Evolutionary conservation across 2,797 vertebrate genomes (phyloP).

Genomic region (Phrynocephalus guinanensis): DNA sequence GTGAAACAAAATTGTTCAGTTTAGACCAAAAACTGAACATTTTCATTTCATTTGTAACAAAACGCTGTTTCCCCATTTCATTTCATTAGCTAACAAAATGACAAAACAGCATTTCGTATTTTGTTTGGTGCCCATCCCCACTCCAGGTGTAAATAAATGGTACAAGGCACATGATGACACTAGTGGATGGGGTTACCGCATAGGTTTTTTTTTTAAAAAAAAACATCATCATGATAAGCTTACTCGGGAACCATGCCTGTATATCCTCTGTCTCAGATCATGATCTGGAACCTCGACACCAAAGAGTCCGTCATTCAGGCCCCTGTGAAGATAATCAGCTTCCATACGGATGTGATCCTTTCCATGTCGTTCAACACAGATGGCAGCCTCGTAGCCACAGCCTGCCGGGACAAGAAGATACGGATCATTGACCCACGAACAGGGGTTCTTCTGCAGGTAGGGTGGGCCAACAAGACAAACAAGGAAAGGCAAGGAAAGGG

Average conservation of each 20-base stretch:
- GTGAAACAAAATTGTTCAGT: too few relatives aligned
- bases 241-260: conserved; percentile 31
- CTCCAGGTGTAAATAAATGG: not conserved
- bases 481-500: not conserved
- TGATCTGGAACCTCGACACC: conserved; percentile 93
- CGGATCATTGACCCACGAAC: conserved; percentile 85
- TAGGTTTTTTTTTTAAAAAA: not conserved
- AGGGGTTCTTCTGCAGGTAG: conserved; percentile 84
- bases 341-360: conserved; percentile 88
- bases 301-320: conserved; percentile 80
- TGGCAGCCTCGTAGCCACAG: conserved; percentile 88
- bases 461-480: conserved; percentile 19
- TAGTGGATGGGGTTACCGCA: not conserved
- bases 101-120: too few relatives aligned
- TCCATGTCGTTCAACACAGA: conserved; percentile 94
- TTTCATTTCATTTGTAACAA: too few relatives aligned
- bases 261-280: conserved; percentile 79
- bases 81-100: too few relatives aligned
- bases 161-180: not conserved
- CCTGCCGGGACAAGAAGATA: conserved; percentile 90
- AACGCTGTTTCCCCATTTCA: too few relatives aligned
- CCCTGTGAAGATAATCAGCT: conserved; percentile 84
- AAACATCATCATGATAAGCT: too few relatives aligned
- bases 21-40: too few relatives aligned
- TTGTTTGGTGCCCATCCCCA: too few relatives aligned